Evolutionary conservation across 2,797 vertebrate genomes (phyloP).

Genomic region (Champsocephalus gunnari): DNA sequence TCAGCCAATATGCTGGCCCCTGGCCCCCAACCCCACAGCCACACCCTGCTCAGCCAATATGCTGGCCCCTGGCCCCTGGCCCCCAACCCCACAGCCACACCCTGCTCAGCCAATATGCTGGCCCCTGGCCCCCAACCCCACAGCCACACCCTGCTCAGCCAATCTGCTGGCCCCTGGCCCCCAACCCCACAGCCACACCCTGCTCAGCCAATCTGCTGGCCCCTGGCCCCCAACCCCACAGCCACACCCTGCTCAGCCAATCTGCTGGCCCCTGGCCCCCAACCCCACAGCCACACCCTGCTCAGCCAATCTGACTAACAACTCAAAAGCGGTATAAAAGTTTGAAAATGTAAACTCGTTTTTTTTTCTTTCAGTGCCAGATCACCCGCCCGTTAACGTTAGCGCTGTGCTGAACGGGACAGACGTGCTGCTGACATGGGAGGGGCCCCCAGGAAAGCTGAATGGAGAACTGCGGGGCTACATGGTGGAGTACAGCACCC

Average conservation of each 20-base stretch:
- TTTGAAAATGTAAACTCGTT: too few relatives aligned
- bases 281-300: background rate
- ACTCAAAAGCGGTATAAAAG: too few relatives aligned
- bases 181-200: background rate
- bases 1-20: background rate
- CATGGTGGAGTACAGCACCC: slow-evolving; percentile 87
- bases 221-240: background rate
- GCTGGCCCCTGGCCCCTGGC: background rate
- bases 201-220: background rate
- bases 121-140: background rate
- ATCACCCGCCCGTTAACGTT: slow-evolving; percentile 86
- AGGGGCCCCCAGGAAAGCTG: slow-evolving; percentile 81
- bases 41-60: background rate
- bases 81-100: background rate
- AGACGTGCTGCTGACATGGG: slow-evolving; percentile 85
- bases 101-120: background rate
- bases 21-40: background rate
- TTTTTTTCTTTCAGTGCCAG: slow-evolving; percentile 82
- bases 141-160: background rate
- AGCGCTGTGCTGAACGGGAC: slow-evolving; percentile 85
- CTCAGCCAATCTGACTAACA: too few relatives aligned
- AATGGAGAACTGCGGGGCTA: slow-evolving; percentile 90
- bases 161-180: background rate
- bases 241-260: too few relatives aligned
- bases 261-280: background rate